These are phyloP conservation scores for Eudasyphora cyanicolor DNA, from an alignment of 2,888 invertebrate species.

Conservation along the genomic window DNA sequence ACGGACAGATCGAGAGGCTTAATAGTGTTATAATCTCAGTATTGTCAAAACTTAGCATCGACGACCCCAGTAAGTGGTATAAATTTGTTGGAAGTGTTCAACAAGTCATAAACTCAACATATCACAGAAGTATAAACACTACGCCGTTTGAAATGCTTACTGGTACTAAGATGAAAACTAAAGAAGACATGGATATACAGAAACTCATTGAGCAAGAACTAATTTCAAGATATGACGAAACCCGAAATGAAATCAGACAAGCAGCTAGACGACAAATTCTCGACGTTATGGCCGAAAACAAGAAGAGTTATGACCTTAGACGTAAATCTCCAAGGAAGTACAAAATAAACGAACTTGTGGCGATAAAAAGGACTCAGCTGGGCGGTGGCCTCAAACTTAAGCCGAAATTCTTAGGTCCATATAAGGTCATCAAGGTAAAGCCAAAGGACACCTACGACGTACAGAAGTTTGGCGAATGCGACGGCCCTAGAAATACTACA, in stretches of 20 bases:
- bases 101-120: not conserved
- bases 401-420: not conserved
- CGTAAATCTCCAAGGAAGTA: too few relatives aligned
- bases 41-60: not conserved
- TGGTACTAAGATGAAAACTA: not conserved
- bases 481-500: too few relatives aligned
- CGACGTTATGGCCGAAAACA: not conserved
- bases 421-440: not conserved
- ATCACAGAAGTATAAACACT: not conserved
- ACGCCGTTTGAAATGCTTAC: slow-evolving; percentile 1
- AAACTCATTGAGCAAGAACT: not conserved
- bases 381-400: not conserved
- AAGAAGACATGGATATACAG: not conserved
- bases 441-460: too few relatives aligned
- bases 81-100: not conserved
- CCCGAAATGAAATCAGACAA: not conserved
- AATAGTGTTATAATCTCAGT: not conserved
- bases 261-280: not conserved
- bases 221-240: not conserved
- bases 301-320: not conserved
- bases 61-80: not conserved
- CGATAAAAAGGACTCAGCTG: not conserved
- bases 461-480: too few relatives aligned
- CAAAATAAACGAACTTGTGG: not conserved
- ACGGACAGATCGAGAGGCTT: not conserved